Percentiles rank a stretch among this genome's conserved stretches.
These are phyloP conservation scores for Penelope pileata DNA, from an alignment of 2,113 vertebrate species.

Conservation along the genomic window DNA sequence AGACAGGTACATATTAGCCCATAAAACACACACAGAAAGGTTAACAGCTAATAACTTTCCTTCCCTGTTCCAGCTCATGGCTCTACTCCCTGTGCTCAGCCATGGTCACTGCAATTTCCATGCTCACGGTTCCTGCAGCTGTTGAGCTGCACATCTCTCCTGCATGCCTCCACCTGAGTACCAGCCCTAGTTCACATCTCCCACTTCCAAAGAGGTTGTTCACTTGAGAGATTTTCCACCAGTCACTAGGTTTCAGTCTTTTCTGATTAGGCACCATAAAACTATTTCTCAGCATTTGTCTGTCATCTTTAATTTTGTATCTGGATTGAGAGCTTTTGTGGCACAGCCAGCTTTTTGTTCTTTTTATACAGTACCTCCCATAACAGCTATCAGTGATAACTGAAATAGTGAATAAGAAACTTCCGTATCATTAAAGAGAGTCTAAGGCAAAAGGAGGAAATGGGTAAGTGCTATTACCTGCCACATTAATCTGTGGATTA, in stretches of 20 bases:
- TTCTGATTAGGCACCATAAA: neutral
- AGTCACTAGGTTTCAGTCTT: neutral
- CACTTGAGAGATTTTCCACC: neutral
- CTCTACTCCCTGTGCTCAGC: rapidly evolving
- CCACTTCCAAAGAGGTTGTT: neutral
- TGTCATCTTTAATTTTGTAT: neutral
- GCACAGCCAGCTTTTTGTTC: neutral
- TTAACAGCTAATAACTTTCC: neutral
- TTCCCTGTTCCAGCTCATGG: neutral
- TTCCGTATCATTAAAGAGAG: neutral
- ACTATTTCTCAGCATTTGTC: neutral
- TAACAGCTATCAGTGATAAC: neutral
- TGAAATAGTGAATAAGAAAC: neutral
- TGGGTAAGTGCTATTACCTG: neutral
- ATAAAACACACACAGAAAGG: neutral
- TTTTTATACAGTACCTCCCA: neutral
- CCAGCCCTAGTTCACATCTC: neutral
- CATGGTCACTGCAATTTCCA: rapidly evolving
- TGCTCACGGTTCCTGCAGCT: neutral
- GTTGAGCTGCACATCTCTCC: neutral
- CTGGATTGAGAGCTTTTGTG: neutral
- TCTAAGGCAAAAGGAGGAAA: neutral
- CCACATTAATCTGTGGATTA: neutral
- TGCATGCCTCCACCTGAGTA: neutral
- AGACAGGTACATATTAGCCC: neutral